Conservation (phyloP, 1,140 invertebrate species). For the Mercenaria mercenaria region DNA sequence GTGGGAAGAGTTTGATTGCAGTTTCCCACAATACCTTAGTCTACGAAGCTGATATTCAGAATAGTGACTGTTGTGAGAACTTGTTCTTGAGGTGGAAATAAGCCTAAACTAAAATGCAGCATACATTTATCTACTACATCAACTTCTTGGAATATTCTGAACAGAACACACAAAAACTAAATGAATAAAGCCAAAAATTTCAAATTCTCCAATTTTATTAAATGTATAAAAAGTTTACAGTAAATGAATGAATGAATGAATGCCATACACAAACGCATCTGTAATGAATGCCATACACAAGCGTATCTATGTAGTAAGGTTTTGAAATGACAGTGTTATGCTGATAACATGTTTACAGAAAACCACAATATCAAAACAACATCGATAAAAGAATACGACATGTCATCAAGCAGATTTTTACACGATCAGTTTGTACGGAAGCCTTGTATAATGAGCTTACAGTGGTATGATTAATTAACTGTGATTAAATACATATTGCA, state of each 20-base stretch:
- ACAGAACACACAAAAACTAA: no score
- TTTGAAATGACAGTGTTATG: neutral
- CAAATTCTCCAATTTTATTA: constrained; percentile 31
- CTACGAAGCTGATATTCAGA: no score
- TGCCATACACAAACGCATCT: neutral
- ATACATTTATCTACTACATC: no score
- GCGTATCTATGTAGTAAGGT: neutral
- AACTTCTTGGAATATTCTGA: no score
- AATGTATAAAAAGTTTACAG: constrained; percentile 43
- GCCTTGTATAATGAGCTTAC: neutral
- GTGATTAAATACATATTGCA: constrained; percentile 2
- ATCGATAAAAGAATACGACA: neutral
- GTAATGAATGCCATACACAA: neutral
- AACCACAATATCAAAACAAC: constrained; percentile 31
- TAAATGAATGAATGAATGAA: constrained; percentile 22
- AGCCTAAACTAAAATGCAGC: no score
- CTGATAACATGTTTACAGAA: neutral
- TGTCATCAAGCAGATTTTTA: neutral
- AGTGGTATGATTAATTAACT: neutral
- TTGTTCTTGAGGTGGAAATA: no score
- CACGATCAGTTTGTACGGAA: neutral
- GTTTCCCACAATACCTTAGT: no score
- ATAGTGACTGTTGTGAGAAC: no score
- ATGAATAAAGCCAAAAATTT: neutral
- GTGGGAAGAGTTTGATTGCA: no score